Conservation (phyloP, 2,888 invertebrate genomes). For the Oscheius onirici region DNA sequence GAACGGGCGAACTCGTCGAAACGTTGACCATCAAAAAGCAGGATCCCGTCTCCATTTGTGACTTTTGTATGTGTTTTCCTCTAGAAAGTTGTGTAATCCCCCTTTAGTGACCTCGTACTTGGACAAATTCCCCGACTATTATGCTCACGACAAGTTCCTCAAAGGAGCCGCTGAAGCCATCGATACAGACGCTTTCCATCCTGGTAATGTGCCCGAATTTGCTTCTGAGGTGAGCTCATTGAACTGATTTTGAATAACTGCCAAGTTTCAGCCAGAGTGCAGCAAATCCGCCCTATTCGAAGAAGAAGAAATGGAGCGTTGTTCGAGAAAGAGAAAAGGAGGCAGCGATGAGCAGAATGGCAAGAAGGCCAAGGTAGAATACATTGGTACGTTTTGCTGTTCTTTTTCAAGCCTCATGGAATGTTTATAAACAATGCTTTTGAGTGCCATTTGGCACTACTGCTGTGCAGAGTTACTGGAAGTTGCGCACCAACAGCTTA, state of each 20-base stretch:
- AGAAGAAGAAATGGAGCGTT: constrained; percentile 11
- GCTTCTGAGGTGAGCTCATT: constrained; percentile 26
- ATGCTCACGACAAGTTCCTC: constrained; percentile 43
- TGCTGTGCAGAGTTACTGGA: too few species aligned
- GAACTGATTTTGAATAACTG: not conserved
- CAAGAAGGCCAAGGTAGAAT: constrained; percentile 6
- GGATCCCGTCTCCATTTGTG: constrained; percentile 53
- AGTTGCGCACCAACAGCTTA: too few species aligned
- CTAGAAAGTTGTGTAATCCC: not conserved
- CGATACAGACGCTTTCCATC: constrained; percentile 24
- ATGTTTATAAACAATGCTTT: too few species aligned
- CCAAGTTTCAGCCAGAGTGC: constrained; percentile 25
- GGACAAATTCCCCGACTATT: constrained; percentile 57
- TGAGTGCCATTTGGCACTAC: too few species aligned
- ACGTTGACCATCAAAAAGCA: constrained; percentile 33
- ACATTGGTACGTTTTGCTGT: not conserved
- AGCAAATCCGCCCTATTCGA: constrained; percentile 19
- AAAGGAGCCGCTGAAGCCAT: not conserved
- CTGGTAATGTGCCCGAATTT: constrained; percentile 22
- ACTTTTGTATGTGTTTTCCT: constrained; percentile 41
- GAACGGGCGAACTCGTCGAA: constrained; percentile 57
- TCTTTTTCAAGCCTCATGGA: too few species aligned
- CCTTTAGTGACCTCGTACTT: constrained; percentile 57
- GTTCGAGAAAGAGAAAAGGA: constrained; percentile 1
- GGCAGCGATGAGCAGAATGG: not conserved